phyloP scores from a whole-genome alignment of 2,888 invertebrate genomes.

The Coenonympha glycerion region DNA sequence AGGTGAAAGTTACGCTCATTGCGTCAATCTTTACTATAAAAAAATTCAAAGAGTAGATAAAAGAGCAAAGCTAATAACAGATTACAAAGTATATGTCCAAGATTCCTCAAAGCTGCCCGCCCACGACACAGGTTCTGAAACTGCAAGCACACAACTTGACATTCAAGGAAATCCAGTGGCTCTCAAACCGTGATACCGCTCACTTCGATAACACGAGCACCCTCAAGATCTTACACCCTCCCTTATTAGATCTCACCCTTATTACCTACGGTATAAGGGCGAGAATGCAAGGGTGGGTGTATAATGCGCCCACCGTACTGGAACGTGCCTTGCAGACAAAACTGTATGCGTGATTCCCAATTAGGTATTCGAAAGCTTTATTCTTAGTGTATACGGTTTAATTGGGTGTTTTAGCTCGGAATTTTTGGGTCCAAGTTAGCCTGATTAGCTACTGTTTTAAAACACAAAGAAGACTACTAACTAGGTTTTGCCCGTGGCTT shows the following conservation, averaged over 20 bases:
- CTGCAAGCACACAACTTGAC: constrained; percentile 27
- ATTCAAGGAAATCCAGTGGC: constrained; percentile 27
- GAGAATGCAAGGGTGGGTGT: constrained; percentile 5
- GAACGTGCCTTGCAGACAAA: constrained; percentile 24
- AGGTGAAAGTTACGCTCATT: no score
- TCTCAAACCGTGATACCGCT: constrained; percentile 26
- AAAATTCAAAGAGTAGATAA: no score
- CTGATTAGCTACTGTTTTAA: neutral
- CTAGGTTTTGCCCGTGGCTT: no score
- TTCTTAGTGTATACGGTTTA: constrained; percentile 22
- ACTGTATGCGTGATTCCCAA: constrained; percentile 27
- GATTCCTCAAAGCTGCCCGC: constrained; percentile 3
- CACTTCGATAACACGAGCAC: constrained; percentile 25
- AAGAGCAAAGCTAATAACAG: neutral
- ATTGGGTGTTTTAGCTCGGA: constrained; percentile 15
- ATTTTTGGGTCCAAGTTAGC: neutral
- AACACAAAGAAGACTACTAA: no score
- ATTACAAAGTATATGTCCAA: neutral
- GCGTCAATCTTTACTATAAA: no score
- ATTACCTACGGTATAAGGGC: constrained; percentile 2
- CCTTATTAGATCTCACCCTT: constrained; percentile 24
- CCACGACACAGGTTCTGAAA: constrained; percentile 20
- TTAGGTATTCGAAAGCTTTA: constrained; percentile 22
- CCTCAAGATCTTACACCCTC: constrained; percentile 18
- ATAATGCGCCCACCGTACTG: constrained; percentile 19